Percentiles rank a stretch among this genome's conserved stretches.
These are phyloP conservation scores for Epirrhoe alternata DNA, from an alignment of 2,888 invertebrate species.

Conservation along the genomic window DNA sequence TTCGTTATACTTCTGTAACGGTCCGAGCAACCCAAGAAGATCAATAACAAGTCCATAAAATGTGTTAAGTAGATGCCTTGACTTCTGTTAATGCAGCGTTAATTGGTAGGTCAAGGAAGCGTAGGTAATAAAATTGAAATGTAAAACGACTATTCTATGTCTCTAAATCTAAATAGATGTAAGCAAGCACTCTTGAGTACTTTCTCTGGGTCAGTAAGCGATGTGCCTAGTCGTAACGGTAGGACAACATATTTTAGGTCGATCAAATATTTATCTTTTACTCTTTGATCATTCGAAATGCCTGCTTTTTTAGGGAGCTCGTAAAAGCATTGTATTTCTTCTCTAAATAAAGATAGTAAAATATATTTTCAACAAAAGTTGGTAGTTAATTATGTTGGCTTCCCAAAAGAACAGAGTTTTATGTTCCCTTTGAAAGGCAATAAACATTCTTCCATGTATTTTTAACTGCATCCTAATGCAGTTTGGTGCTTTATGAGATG, in stretches of 20 bases:
- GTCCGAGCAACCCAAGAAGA: slow-evolving; percentile 33
- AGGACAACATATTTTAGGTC: slow-evolving; percentile 56
- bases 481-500: slow-evolving; percentile 48
- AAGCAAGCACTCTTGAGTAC: slow-evolving; percentile 39
- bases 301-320: slow-evolving; percentile 4
- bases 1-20: slow-evolving; percentile 43
- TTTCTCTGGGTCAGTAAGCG: slow-evolving; percentile 57
- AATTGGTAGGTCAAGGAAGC: slow-evolving; percentile 58
- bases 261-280: slow-evolving; percentile 47
- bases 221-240: slow-evolving; percentile 55
- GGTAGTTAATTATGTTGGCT: slow-evolving; percentile 62
- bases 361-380: slow-evolving; percentile 45
- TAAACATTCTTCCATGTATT: slow-evolving; percentile 74
- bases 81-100: slow-evolving; percentile 48
- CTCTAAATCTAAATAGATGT: slow-evolving; percentile 17
- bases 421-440: slow-evolving; percentile 66
- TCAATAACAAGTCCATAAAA: slow-evolving; percentile 46
- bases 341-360: slow-evolving; percentile 34
- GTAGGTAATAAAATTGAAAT: slow-evolving; percentile 51
- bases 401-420: slow-evolving; percentile 68
- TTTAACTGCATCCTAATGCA: slow-evolving; percentile 71
- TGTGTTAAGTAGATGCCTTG: slow-evolving; percentile 48
- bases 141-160: slow-evolving; percentile 35
- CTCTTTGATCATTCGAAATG: slow-evolving; percentile 41
- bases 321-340: slow-evolving; percentile 2